Evolutionary conservation across 2,888 invertebrate species (phyloP), one percentile per base, ranked within the genome.

Genomic region (Pomacea canaliculata): DNA sequence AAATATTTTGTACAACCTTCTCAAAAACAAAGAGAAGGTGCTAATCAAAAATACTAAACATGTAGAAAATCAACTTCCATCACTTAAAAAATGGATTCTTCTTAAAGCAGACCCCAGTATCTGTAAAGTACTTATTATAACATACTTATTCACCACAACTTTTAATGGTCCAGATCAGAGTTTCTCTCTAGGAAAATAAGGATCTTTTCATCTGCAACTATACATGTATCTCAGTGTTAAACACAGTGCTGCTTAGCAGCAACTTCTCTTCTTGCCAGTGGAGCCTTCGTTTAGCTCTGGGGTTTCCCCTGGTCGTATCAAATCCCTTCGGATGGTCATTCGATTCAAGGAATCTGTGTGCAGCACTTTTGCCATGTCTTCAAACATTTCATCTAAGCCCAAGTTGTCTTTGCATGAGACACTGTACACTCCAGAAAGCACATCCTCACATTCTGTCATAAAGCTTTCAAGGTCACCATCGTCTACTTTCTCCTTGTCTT

Each of bases 381-480:
- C 92, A 90, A 97, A 97, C 97, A 97, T 97, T 90, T 96, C 92
- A 81, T 96, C 95, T 46, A 97, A 93, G 10, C 97, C 97, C 87
- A 94, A 94, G 5, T 96, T 95, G 71, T 94, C 94, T 91, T 95
- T 96, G 90, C 97, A 97, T 8, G 97, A 97, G 27, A 96, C 96
- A 91, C 95, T 96, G 89, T 96, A 97, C 71, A 95, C 95, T 73
- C 94, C 95, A 89, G 95, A 96, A 83, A 97, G 95, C 73, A 97
- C 93, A 90, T 96, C 96, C 91, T 96, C 97, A 90, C 97, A 97
- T 91, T 97, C 96, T 90, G 96, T 78, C 63, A 83, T 95, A 91
- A 97, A 97, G 82, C 94, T 94, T 89, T 97, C 96, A 91, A 97
- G 95, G 90, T 97, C 97, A 77, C 94, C 93, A 89, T 97, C 96